Evolutionary conservation across 2,797 vertebrate species (phyloP), one percentile per base, ranked within the genome.

Genomic region (Perodicticus potto): DNA sequence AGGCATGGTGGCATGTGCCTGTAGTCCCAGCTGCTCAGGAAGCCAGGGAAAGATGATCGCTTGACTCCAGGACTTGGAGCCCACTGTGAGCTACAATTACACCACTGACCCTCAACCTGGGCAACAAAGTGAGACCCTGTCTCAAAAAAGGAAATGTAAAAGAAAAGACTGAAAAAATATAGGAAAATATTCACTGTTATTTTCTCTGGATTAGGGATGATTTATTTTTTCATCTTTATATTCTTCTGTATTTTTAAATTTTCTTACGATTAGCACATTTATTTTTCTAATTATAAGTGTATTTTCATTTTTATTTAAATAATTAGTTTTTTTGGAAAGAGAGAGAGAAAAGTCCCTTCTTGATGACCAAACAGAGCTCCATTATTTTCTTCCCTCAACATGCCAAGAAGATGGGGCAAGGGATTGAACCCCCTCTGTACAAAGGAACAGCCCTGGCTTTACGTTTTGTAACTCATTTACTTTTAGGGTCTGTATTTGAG

Each of bases 291-390:
- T 67, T 80, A 73, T n/a, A 82, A 59, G 78, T 61, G 20, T 27
- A 53, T 73, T 67, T 84, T 87, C 22, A 90, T 77, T 65, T 88
- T 27, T 29, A 87, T 59, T 93, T 83, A 40, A 89, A 32, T 57
- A 77, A 78, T 57, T 76, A 40, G 13, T 76, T 84, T 32, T 63
- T 45, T n/a, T 80, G 20, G 45, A 76, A 53, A 53, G 49, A 4
- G 49, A 89, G 27, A 86, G 11, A 86, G 32, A 43, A 53, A 95
- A 77, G 10, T 61, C 16, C 43, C 20, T 57, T 80, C 20, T 13
- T 40, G 25, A 53, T 90, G 67, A 86, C 43, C 49, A 69, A 53
- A 81, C 4, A n/a, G 49, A 32, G 10, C 59, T 86, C 16, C 19
- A 74, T 27, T 72, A 27, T n/a, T 92, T 85, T 59, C 45, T 61